Evolutionary conservation across 2,797 vertebrate genomes (phyloP), one percentile per base, ranked within the genome.

Genomic region (Muraenolepis orangiensis): DNA sequence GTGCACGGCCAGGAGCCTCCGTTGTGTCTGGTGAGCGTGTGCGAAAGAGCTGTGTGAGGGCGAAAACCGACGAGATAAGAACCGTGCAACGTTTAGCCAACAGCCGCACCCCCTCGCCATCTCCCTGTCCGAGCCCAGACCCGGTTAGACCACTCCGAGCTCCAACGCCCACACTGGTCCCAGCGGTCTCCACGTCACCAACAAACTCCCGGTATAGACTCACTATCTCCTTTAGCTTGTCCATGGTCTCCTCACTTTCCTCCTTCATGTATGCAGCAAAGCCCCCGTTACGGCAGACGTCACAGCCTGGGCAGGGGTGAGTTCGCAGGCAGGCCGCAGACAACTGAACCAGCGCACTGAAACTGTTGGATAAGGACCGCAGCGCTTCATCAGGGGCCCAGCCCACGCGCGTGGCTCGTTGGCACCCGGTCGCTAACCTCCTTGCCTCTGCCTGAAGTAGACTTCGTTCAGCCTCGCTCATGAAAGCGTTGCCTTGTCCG

Each of bases 1-100:
- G 87, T 84, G 92, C 87, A 12, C 85, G 91, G 75, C 89, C 85
- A n/a, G 88, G 80, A 4, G 87, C 83, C 75, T 91, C 91, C 3
- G 87, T 82, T 26, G 85, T 91, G 79, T 87, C 92, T 84, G 0
- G 90, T 70, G 74, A 93, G 80, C 31, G 90, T 90, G 88, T 94
- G 81, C 94, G 93, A 86, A 98, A 96, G 74, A 95, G 96, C 86
- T 99, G 97, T 75, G 96, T 95, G 77, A 99, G 95, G 71, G 95
- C 94, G 77, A 98, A 96, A 42, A 96, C 94, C 0, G 96, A 95
- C 13, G 97, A 96, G 13, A 95, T 96, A n/a, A 99, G 95, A 73
- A 97, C 95, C 0, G 95, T 96, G 88, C 96, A 98, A 78, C 96
- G 96, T 80, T 93, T 95, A 74, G 95, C 92, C 0, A 99, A 89